A percentile compares a stretch with the other conserved stretches of the same genome.
phyloP scores from a whole-genome alignment of 2,113 vertebrate genomes.

The Dolichallabes microphthalmus region DNA sequence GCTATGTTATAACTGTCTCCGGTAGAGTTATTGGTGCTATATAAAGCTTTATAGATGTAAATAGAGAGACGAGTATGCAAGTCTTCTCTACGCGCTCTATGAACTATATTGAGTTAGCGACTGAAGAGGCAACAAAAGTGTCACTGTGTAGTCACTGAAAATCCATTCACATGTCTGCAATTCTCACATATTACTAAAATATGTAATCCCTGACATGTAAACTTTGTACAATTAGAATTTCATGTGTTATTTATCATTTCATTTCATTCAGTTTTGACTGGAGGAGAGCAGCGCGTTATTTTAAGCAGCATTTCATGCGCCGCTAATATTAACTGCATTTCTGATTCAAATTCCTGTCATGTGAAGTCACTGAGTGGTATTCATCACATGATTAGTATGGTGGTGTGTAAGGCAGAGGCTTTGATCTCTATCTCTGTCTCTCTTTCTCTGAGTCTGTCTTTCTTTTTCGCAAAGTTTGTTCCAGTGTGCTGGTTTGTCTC shows the following conservation, averaged over 20 bases:
- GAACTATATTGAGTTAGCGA: slow-evolving; percentile 12
- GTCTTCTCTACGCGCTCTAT: background rate
- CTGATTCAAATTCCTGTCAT: slow-evolving; percentile 33
- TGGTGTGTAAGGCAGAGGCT: slow-evolving; percentile 29
- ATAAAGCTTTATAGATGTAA: slow-evolving; percentile 52
- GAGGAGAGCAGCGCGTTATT: background rate
- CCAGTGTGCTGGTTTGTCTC: slow-evolving; percentile 54
- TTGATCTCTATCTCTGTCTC: slow-evolving; percentile 10
- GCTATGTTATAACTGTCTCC: slow-evolving; percentile 36
- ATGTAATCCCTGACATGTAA: slow-evolving; percentile 7
- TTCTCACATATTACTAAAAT: slow-evolving; percentile 35
- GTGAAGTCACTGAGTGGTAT: slow-evolving; percentile 39
- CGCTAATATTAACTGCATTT: slow-evolving; percentile 21
- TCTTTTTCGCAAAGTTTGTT: slow-evolving; percentile 18
- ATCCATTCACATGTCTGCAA: background rate
- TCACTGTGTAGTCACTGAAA: slow-evolving; percentile 5
- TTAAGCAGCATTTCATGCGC: background rate
- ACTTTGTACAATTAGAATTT: background rate
- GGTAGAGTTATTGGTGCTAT: slow-evolving; percentile 39
- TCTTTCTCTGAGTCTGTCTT: slow-evolving; percentile 9
- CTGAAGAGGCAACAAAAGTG: slow-evolving; percentile 25
- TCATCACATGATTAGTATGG: slow-evolving; percentile 47
- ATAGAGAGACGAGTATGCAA: slow-evolving; percentile 9
- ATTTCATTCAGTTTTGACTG: background rate
- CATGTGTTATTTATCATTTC: background rate